phyloP scores from a whole-genome alignment of 2,113 vertebrate genomes.

The Hystrix cristata region DNA sequence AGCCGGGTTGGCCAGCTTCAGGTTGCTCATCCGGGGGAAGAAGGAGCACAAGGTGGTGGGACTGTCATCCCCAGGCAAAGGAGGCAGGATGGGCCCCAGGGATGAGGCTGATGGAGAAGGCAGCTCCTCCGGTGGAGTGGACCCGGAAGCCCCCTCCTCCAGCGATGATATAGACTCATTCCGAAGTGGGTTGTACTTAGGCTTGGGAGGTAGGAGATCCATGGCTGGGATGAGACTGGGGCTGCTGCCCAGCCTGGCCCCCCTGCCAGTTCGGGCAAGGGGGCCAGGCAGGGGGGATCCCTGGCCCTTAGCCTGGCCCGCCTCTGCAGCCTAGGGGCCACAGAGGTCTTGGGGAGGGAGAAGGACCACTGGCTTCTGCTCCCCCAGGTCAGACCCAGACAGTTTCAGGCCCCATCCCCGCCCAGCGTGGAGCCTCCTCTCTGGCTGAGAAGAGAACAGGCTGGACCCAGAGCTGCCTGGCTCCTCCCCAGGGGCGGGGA shows the following conservation, averaged over 20 bases:
- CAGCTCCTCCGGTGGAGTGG: slow-evolving; percentile 70
- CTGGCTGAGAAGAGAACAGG: slow-evolving; percentile 45
- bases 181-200: slow-evolving; percentile 97
- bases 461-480: slow-evolving; percentile 74
- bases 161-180: slow-evolving; percentile 95
- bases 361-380: slow-evolving; percentile 4
- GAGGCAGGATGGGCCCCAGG: slow-evolving; percentile 90
- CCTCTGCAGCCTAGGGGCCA: slow-evolving; percentile 62
- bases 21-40: slow-evolving; percentile 95
- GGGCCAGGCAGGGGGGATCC: slow-evolving; percentile 79
- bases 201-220: slow-evolving; percentile 96
- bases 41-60: slow-evolving; percentile 98
- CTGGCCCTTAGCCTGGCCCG: slow-evolving; percentile 55
- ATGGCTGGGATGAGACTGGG: slow-evolving; percentile 83
- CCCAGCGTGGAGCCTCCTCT: slow-evolving; percentile 76
- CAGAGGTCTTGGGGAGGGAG: slow-evolving; percentile 33
- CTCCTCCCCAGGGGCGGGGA: slow-evolving; percentile 67
- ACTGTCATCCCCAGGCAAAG: slow-evolving; percentile 91
- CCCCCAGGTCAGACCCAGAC: slow-evolving; percentile 56
- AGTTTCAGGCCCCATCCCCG: slow-evolving; percentile 55
- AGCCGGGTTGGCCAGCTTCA: slow-evolving; percentile 94
- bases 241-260: slow-evolving; percentile 54
- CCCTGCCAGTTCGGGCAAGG: slow-evolving; percentile 80
- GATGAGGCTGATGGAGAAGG: slow-evolving; percentile 93
- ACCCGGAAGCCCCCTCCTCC: slow-evolving; percentile 86